A percentile compares a stretch with the other conserved stretches of the same genome.
phyloP scores from a whole-genome alignment of 2,888 invertebrate species.

The Petrolisthes cinctipes region DNA sequence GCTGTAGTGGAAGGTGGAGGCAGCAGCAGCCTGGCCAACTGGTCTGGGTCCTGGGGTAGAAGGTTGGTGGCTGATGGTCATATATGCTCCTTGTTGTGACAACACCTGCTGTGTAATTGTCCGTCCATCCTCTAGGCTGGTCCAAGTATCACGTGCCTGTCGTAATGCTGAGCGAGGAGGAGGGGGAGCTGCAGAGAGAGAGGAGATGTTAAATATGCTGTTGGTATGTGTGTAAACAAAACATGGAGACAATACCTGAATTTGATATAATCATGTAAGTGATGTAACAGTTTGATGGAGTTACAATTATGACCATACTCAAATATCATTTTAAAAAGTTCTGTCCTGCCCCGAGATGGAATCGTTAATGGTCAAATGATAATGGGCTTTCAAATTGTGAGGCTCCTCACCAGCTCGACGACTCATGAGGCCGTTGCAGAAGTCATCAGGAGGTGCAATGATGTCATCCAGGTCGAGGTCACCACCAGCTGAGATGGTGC shows the following conservation, averaged over 20 bases:
- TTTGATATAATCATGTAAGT: no score
- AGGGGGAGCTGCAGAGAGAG: background rate
- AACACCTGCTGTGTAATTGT: conserved; percentile 13
- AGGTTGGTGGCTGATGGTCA: conserved; percentile 14
- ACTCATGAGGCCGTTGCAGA: conserved; percentile 33
- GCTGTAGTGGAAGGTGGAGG: conserved; percentile 36
- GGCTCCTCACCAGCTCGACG: conserved; percentile 9
- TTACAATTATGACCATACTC: no score
- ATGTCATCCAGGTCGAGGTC: conserved; percentile 37
- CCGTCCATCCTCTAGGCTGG: conserved; percentile 22
- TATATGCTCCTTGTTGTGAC: background rate
- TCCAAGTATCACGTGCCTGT: conserved; percentile 5
- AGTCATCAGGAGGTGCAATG: conserved; percentile 42
- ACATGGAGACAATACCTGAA: background rate
- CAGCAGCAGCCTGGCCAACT: background rate
- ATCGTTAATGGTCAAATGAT: no score
- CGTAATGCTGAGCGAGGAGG: background rate
- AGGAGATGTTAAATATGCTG: background rate
- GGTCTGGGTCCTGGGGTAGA: conserved; percentile 1
- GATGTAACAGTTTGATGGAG: no score
- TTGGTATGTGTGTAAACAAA: background rate
- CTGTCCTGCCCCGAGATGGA: no score
- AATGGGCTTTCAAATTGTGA: background rate
- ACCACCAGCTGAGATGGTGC: conserved; percentile 27
- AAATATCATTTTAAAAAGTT: no score